Evolutionary conservation across 2,888 invertebrate species (phyloP).

Genomic region (Dorcus parallelipipedus): DNA sequence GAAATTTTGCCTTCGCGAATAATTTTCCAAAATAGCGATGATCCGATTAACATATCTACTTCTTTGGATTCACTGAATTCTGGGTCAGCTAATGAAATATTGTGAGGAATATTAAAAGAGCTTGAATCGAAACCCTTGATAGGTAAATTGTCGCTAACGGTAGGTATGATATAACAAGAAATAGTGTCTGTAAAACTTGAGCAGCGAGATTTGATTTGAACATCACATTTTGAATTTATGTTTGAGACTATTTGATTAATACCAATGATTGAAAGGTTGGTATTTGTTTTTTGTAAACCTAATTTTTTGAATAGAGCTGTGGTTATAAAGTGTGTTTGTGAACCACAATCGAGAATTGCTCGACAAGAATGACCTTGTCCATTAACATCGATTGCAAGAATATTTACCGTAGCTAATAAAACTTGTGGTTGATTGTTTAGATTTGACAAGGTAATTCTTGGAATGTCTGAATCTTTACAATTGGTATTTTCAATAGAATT

Average conservation of each 20-base stretch:
- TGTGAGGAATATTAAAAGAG: constrained; percentile 5
- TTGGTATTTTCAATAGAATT: background rate
- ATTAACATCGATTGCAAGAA: background rate
- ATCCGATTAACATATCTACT: constrained; percentile 4
- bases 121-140: background rate
- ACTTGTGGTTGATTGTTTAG: background rate
- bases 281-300: background rate
- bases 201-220: background rate
- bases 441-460: background rate
- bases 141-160: background rate
- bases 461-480: background rate
- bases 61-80: background rate
- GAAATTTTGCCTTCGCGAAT: constrained; percentile 3
- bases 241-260: background rate
- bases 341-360: background rate
- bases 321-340: background rate
- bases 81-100: constrained; percentile 9
- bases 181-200: background rate
- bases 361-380: background rate
- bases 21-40: constrained; percentile 10
- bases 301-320: background rate
- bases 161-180: constrained; percentile 1
- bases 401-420: background rate
- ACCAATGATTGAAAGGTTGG: background rate
- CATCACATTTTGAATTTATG: too few relatives aligned